Percentiles rank a stretch among this genome's conserved stretches.
Evolutionary conservation across 2,888 invertebrate genomes (phyloP).

Genomic region (Clostera curtula): DNA sequence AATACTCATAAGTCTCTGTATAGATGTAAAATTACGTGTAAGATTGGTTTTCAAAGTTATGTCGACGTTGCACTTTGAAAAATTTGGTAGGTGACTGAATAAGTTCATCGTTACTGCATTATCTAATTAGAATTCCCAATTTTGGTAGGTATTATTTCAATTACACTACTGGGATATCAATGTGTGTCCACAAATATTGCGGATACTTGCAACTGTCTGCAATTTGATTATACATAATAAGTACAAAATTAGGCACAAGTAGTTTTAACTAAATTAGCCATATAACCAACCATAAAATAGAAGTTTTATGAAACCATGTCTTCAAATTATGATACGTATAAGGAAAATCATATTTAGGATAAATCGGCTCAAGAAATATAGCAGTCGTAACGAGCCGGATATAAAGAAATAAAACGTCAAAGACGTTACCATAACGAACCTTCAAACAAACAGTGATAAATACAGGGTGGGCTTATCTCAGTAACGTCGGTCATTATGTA

Average conservation of each 20-base stretch:
- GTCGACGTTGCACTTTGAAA: slow-evolving; percentile 27
- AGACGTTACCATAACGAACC: slow-evolving; percentile 11
- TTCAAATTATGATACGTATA: slow-evolving; percentile 28
- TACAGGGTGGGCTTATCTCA: slow-evolving; percentile 57
- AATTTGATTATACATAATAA: slow-evolving; percentile 26
- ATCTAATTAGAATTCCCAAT: slow-evolving; percentile 6
- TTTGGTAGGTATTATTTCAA: no score
- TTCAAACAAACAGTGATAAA: slow-evolving; percentile 42
- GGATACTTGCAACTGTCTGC: slow-evolving; percentile 6
- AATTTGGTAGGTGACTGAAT: slow-evolving; percentile 1
- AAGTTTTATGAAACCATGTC: slow-evolving; percentile 25
- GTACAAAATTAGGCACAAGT: slow-evolving; percentile 49
- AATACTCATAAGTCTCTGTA: slow-evolving; percentile 72
- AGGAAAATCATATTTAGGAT: slow-evolving; percentile 18
- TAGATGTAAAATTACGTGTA: slow-evolving; percentile 41
- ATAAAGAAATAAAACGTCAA: slow-evolving; percentile 7
- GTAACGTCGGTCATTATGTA: slow-evolving; percentile 47
- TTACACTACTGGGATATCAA: no score
- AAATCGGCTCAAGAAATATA: slow-evolving; percentile 14
- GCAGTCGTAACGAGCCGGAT: slow-evolving; percentile 27
- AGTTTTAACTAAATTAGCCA: slow-evolving; percentile 18
- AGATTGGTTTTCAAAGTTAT: slow-evolving; percentile 45
- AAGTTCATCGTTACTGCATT: slow-evolving; percentile 9
- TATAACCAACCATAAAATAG: slow-evolving; percentile 11
- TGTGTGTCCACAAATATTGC: slow-evolving; percentile 13